Evolutionary conservation across 2,113 vertebrate species (phyloP).

Genomic region (Arvicanthis niloticus): DNA sequence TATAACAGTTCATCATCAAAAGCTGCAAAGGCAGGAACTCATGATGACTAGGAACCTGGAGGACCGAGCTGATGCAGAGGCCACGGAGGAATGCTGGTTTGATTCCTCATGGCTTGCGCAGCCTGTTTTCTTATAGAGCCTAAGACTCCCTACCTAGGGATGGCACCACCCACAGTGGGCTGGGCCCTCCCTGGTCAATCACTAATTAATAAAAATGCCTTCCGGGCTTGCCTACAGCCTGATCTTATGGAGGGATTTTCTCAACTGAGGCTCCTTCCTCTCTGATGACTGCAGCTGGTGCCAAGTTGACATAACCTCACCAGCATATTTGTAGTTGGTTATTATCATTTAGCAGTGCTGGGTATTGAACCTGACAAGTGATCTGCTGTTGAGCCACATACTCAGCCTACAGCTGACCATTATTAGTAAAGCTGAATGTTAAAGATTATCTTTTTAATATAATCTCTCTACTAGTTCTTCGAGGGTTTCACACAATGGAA

Average conservation of each 20-base stretch:
- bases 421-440: conserved; percentile 37
- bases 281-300: neutral
- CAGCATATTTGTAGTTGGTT: neutral
- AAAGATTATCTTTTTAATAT: neutral
- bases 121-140: neutral
- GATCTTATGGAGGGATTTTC: neutral
- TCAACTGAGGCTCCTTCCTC: neutral
- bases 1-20: neutral
- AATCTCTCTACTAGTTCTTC: neutral
- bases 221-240: neutral
- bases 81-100: neutral
- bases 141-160: neutral
- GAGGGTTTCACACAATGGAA: too few relatives aligned
- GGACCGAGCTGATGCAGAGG: neutral
- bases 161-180: neutral
- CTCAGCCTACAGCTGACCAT: neutral
- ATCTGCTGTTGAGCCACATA: neutral
- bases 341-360: neutral
- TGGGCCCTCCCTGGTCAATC: neutral
- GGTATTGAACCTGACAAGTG: neutral
- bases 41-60: neutral
- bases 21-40: neutral
- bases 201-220: neutral
- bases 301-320: neutral
- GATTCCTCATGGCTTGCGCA: neutral